Evolutionary conservation across 2,888 invertebrate genomes (phyloP).

Genomic region (Chaetogeoica ovagalla): DNA sequence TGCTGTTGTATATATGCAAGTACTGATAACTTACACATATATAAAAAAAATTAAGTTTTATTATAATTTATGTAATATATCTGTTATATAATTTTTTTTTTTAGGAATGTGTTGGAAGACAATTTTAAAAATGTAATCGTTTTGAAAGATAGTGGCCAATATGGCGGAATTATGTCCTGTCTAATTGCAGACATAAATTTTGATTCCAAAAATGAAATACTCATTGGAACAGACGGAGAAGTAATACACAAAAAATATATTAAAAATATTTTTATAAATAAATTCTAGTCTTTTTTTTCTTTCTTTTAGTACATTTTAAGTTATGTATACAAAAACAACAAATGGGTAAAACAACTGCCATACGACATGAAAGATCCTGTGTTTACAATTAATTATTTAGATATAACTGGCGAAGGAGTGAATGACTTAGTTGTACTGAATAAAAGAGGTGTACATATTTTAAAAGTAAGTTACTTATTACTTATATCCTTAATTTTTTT

Average conservation of each 20-base stretch:
- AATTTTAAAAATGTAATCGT: slow-evolving; percentile 62
- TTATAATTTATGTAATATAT: slow-evolving; percentile 2
- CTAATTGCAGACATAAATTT: slow-evolving; percentile 71
- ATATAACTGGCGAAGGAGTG: slow-evolving; percentile 70
- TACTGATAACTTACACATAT: slow-evolving; percentile 24
- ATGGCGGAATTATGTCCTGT: slow-evolving; percentile 67
- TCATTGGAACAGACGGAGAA: slow-evolving; percentile 71
- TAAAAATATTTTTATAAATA: not conserved
- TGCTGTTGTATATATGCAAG: slow-evolving; percentile 60
- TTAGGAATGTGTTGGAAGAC: slow-evolving; percentile 62
- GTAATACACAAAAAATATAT: slow-evolving; percentile 58
- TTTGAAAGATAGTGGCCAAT: slow-evolving; percentile 63
- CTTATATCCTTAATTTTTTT: not conserved
- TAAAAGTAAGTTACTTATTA: slow-evolving; percentile 63
- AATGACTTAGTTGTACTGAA: slow-evolving; percentile 70
- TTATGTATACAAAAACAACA: slow-evolving; percentile 61
- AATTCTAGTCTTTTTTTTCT: slow-evolving; percentile 54
- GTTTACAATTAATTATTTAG: slow-evolving; percentile 66
- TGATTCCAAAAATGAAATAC: slow-evolving; percentile 70
- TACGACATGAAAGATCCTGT: slow-evolving; percentile 65
- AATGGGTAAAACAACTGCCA: slow-evolving; percentile 59
- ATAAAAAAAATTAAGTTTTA: slow-evolving; percentile 15
- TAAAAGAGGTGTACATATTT: slow-evolving; percentile 68
- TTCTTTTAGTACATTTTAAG: slow-evolving; percentile 62
- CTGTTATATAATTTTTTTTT: slow-evolving; percentile 24